These are phyloP conservation scores for Lasiurus cinereus DNA, from an alignment of 2,113 vertebrate species.

Conservation along the genomic window DNA sequence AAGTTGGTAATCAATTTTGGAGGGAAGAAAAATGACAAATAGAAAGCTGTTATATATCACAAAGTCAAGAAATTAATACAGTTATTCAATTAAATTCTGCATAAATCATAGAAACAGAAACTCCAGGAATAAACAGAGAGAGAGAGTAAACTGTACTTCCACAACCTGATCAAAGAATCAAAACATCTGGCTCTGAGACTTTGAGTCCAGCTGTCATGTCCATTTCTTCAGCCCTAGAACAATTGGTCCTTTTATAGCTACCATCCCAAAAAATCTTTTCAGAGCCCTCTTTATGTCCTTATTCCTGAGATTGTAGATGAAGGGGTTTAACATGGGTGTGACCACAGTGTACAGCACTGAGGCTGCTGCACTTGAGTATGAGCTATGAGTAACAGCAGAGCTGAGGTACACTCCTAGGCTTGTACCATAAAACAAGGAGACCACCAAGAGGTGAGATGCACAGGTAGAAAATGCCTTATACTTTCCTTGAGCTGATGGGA, in stretches of 20 bases:
- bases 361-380: not conserved
- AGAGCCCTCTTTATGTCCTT: conserved; percentile 61
- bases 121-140: not conserved
- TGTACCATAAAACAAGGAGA: conserved; percentile 53
- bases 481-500: not conserved
- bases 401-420: conserved; percentile 11
- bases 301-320: conserved; percentile 67
- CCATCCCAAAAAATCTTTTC: not conserved
- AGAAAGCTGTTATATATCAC: no score
- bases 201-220: not conserved
- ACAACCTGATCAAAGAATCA: not conserved
- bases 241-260: not conserved
- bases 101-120: not conserved
- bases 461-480: conserved; percentile 58
- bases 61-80: no score
- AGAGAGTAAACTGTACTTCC: not conserved
- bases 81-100: no score
- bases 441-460: conserved; percentile 35
- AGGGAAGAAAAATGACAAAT: no score
- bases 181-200: not conserved
- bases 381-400: not conserved
- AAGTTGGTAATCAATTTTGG: no score
- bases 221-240: not conserved
- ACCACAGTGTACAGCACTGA: not conserved
- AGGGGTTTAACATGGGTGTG: conserved; percentile 63